Evolutionary conservation across 2,888 invertebrate species (phyloP), one percentile per base, ranked within the genome.

Genomic region (Limenitis arthemis): DNA sequence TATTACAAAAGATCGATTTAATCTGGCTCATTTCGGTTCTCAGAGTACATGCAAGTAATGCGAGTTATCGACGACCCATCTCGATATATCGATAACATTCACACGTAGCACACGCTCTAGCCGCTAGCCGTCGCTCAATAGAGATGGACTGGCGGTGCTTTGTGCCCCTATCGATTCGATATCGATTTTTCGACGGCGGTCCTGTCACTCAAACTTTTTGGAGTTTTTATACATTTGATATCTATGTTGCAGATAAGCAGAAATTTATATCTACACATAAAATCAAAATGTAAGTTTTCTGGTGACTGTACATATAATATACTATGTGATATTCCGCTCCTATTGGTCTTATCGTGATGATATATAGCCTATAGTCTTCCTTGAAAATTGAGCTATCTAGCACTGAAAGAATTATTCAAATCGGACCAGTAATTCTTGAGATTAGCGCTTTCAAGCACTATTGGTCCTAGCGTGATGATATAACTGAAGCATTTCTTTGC

Each of bases 61-160:
- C 79, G 69, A 79, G 70, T 70, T 81, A 79, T 80, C 79, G 78
- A 79, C 67, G 66, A 70, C 69, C 73, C 69, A 80, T 83, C 83
- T 77, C 77, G 82, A 82, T 81, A 65, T 70, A 73, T 79, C 77
- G 85, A 86, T 84, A 84, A 75, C 79, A 84, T 85, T 85, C 85
- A 84, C 85, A 85, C 85, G 75, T 83, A 78, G 83, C 83, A 83
- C 85, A 85, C 85, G 84, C 81, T 79, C 77, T 68, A 68, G 69
- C 71, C 70, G 54, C 77, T 68, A 68, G 69, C 71, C 70, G 54
- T 62, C 74, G 69, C 81, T 81, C 80, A 77, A 75, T 81, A 81
- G 79, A 74, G 78, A 73, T 77, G 77, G 73, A 74, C 68, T 68
- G 78, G 79, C 80, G 80, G 72, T 73, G 79, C 83, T 82, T 83